Conservation (phyloP, 2,888 invertebrate species). For the Mesorhabditis belari region DNA sequence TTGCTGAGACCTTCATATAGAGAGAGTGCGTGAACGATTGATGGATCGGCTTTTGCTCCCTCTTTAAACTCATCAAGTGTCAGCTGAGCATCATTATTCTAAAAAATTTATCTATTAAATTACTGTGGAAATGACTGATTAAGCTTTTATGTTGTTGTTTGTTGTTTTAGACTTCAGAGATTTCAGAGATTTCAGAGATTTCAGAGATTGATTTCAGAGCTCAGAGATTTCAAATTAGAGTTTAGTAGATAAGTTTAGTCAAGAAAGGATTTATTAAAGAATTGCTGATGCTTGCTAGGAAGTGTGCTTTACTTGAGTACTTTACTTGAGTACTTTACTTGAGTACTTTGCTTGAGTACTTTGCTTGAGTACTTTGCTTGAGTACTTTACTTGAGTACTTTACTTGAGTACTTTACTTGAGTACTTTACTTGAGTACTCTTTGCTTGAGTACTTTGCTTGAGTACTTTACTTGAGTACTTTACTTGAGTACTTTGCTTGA, state of each 20-base stretch:
- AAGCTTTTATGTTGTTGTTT: no score
- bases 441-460: no score
- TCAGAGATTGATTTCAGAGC: neutral
- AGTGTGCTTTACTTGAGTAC: no score
- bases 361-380: no score
- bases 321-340: no score
- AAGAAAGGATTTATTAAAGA: neutral
- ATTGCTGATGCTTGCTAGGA: neutral
- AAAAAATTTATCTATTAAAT: conserved; percentile 16
- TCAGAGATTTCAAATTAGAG: no score
- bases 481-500: no score
- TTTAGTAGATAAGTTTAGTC: neutral
- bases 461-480: no score
- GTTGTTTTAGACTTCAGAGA: conserved; percentile 1
- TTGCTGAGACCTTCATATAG: conserved; percentile 55
- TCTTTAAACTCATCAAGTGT: conserved; percentile 92
- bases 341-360: no score
- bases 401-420: no score
- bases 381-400: no score
- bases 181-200: neutral
- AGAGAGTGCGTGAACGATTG: conserved; percentile 86
- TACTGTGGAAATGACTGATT: neutral
- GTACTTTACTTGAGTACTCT: no score
- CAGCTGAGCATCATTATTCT: conserved; percentile 88
- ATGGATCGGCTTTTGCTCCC: conserved; percentile 93